Base-by-base conservation (phyloP, 2,113 vertebrate species). In the Ariopsis seemanni region DNA sequence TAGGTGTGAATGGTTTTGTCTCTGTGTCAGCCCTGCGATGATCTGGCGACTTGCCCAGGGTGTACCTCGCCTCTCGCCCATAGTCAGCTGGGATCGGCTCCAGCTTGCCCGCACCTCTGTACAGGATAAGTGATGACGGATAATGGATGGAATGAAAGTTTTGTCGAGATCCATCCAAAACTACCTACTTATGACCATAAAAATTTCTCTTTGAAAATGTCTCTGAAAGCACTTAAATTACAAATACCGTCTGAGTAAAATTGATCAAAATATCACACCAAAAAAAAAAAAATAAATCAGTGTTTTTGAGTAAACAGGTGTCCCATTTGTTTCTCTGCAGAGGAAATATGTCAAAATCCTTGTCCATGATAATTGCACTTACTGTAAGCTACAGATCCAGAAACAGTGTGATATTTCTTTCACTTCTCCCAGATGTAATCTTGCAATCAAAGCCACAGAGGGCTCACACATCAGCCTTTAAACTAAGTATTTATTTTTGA, bases 341-440 rank as follows among this genome's bases (percentile, higher is more conserved):
- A n/a, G 74, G 14, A 78, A 78, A 78, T 27, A 55, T 55, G 78
- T 30, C 53, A 30, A 18, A 34, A 30, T 20, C 12, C 53, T 1
- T 58, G 27, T 58, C n/a, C 55, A 20, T 3, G 7, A 58, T 80
- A 80, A 80, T 80, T 80, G 7, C 78, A 17, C 78, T 27, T n/a
- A 9, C 12, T 78, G 75, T 55, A 9, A 0, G 52, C n/a, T 20
- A 55, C 75, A 79, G 25, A 27, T 4, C 52, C 27, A 22, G 30
- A 55, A 42, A 12, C 5, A 1, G 0, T 81, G 55, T 22, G 27
- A 34, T 42, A 60, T 58, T 81, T 60, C 91, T 91, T 92, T 92
- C 91, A 91, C n/a, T 6, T 72, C 22, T 86, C 71, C 69, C 69
- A 55, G 60, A 11, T 17, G 42, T 11, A 83, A 83, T 63, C 30